Evolutionary conservation across 2,888 invertebrate species (phyloP).

Genomic region (Cephus spinipes): DNA sequence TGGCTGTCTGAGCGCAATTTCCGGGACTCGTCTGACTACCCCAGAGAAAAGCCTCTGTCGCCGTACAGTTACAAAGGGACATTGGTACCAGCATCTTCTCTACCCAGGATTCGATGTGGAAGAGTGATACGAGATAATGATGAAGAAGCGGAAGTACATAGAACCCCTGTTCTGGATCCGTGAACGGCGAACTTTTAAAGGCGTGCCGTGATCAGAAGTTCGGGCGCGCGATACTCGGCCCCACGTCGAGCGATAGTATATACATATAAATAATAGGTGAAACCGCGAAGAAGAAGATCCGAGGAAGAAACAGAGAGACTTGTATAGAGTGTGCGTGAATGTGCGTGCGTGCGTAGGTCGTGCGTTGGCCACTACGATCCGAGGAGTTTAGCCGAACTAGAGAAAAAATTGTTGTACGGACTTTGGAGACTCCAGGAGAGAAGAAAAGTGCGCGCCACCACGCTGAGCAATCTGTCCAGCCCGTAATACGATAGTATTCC

Average conservation of each 20-base stretch:
- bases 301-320: background rate
- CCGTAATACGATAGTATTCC: conserved; percentile 64
- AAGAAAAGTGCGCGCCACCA: conserved; percentile 23
- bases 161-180: background rate
- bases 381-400: background rate
- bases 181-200: background rate
- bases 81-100: background rate
- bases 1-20: conserved; percentile 53
- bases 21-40: conserved; percentile 24
- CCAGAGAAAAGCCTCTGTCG: conserved; percentile 38
- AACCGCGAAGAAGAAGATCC: conserved; percentile 19
- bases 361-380: background rate
- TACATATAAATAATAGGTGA: conserved; percentile 32
- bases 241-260: conserved; percentile 28
- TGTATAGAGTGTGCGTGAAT: conserved; percentile 40
- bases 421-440: background rate
- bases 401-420: background rate
- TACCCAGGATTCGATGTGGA: background rate
- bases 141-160: background rate
- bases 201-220: background rate
- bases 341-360: conserved; percentile 13
- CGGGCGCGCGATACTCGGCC: background rate
- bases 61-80: background rate
- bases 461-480: conserved; percentile 64
- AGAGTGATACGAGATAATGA: background rate